phyloP scores from a whole-genome alignment of 1,140 invertebrate species.

The Zaprionus kolodkinae region DNA sequence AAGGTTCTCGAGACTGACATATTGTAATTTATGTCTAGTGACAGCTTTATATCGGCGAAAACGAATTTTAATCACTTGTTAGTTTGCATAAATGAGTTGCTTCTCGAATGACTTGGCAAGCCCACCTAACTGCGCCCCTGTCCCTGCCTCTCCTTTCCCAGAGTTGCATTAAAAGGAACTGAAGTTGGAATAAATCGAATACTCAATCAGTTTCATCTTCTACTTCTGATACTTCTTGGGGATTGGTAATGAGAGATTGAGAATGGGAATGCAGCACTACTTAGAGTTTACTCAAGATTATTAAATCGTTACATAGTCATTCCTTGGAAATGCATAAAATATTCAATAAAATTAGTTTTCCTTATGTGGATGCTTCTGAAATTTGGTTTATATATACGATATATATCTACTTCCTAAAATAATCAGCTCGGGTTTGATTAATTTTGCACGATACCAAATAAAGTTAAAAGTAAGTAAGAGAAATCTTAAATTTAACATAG shows the following conservation, averaged over 20 bases:
- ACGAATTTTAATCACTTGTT: slow-evolving; percentile 81
- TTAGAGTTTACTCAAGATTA: background rate
- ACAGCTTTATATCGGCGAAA: slow-evolving; percentile 81
- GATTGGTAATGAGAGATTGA: background rate
- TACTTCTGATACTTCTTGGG: background rate
- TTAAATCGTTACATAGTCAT: background rate
- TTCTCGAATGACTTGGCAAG: slow-evolving; percentile 50
- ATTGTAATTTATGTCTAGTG: slow-evolving; percentile 83
- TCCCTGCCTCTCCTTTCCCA: background rate
- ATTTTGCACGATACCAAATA: no score
- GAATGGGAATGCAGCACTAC: no score
- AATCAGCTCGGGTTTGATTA: no score
- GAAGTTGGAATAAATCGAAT: background rate
- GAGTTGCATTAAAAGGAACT: background rate
- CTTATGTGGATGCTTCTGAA: no score
- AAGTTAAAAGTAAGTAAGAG: no score
- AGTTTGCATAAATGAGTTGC: slow-evolving; percentile 82
- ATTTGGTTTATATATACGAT: no score
- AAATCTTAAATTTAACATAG: no score
- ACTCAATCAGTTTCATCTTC: background rate
- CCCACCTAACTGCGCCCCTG: background rate
- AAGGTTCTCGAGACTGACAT: slow-evolving; percentile 81
- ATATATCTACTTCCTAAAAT: no score
- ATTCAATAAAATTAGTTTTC: background rate
- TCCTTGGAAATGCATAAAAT: background rate